Evolutionary conservation across 2,888 invertebrate genomes (phyloP), one percentile per base, ranked within the genome.

Genomic region (Tillus elongatus): DNA sequence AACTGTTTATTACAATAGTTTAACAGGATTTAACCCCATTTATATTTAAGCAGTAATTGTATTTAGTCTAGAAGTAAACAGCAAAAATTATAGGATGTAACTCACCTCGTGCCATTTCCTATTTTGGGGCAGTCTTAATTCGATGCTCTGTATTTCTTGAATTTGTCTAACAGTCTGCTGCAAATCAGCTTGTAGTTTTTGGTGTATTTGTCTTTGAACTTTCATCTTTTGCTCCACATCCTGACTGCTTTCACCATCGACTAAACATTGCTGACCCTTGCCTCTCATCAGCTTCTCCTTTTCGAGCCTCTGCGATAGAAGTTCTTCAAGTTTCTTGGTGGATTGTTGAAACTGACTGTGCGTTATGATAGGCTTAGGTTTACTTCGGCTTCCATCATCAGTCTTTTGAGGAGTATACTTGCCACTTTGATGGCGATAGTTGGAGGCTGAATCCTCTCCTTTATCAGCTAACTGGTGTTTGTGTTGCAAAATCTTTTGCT

Each of bases 121-220:
- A 47, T 67, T 66, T 43, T 68, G 69, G 13, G 68, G 67, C 44
- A 63, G 47, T 41, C 66, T 49, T 42, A 62, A 48, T 49, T 69
- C 69, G 36, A 64, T 66, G 45, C 64, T 64, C 50, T 67, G 67
- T 37, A 66, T 66, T 45, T 68, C 68, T 50, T 69, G 68, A 36
- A 69, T 68, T 38, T 66, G 65, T 44, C 67, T 67, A 11, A 68
- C 68, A 8, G 68, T 68, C 45, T 67, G 63, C 43, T 67, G 64
- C 45, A 69, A 52, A 56, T 69, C 69, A 8, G 66, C 66, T 30
- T 68, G 66, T 29, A 69, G 44, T 47, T 67, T 68, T 39, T 63
- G 64, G 40, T 68, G 67, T 34, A 68, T 58, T 47, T 67, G 66
- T 40, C 62, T 62, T 42, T 66, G 65, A n/a, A 64, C 51, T 39